These are phyloP conservation scores for Zaprionus vittiger DNA, from an alignment of 1,140 invertebrate genomes.

Conservation along the genomic window DNA sequence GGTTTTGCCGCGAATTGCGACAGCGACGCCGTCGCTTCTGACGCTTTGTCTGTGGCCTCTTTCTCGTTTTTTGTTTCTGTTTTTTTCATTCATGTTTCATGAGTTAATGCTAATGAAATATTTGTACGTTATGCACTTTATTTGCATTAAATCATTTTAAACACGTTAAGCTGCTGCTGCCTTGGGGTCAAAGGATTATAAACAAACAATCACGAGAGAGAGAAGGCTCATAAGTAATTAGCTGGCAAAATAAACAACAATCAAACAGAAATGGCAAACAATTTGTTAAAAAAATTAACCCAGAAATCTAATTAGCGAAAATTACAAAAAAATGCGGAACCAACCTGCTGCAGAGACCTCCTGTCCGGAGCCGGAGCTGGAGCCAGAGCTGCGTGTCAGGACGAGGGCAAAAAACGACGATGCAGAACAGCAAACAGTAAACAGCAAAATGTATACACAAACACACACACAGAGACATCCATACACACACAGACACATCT, in stretches of 20 bases:
- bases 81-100: conserved; percentile 23
- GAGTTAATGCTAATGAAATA: conserved; percentile 56
- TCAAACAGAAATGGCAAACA: conserved; percentile 53
- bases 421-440: conserved; percentile 13
- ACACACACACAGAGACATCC: neutral
- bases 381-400: conserved; percentile 37
- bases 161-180: neutral
- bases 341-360: neutral
- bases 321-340: conserved; percentile 24
- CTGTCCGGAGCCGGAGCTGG: neutral
- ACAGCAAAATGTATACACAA: conserved; percentile 15
- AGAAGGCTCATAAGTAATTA: conserved; percentile 56
- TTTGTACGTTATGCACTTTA: conserved; percentile 49
- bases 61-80: conserved; percentile 8
- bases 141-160: conserved; percentile 51
- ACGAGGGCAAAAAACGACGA: conserved; percentile 17
- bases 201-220: conserved; percentile 29
- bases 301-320: conserved; percentile 80
- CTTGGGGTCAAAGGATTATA: conserved; percentile 41
- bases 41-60: conserved; percentile 39
- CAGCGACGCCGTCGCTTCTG: neutral
- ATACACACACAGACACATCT: conserved; percentile 2
- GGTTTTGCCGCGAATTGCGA: conserved; percentile 38
- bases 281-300: conserved; percentile 66
- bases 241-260: conserved; percentile 64